Base-by-base conservation (phyloP, 2,113 vertebrate genomes). In the Odobenus rosmarus region DNA sequence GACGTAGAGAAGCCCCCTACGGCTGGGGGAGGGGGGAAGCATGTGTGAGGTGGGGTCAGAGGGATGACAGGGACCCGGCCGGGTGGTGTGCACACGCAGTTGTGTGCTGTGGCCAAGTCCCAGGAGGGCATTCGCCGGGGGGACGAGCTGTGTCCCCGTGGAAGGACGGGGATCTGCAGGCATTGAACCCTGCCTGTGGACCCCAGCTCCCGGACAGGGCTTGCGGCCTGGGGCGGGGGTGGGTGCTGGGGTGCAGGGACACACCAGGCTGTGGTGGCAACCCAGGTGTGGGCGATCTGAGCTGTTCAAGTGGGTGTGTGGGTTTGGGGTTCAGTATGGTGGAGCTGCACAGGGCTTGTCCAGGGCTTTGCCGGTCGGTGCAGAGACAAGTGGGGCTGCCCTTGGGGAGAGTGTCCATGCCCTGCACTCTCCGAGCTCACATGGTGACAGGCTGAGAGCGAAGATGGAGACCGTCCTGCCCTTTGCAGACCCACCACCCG, bases 1-100 rank as follows among this genome's bases (percentile, higher is more conserved):
- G 11, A 2, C 0, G 0, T 24, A 51, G 33, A 53, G 86, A 7
- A 18, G 24, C 18, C 26, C 23, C 19, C 2, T 1, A 12, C 1
- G 49, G 39, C 67, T 14, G 5, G 28, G 12, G 13, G 23, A 13
- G 24, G 24, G 0, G 3, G 9, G 31, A 10, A 4, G 33, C 23
- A 46, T 1, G 13, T 1, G 3, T 7, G 72, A 9, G 33, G 42
- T 5, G 11, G 36, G 77, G 5, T 3, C 31, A 51, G 24, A 12
- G 12, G 57, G n/a, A 8, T 8, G 36, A 2, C 31, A 31, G 59
- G 36, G 23, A 12, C 4, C 49, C 5, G 8, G 55, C 19, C n/a
- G 24, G 83, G 19, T 4, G 7, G 1, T 28, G 14, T 16, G 9
- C 55, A 28, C 5, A 2, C 5, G 5, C 39, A 21, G 26, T 6